These are phyloP conservation scores for Drosophila eohydei DNA, from an alignment of 2,888 invertebrate species.

Conservation along the genomic window DNA sequence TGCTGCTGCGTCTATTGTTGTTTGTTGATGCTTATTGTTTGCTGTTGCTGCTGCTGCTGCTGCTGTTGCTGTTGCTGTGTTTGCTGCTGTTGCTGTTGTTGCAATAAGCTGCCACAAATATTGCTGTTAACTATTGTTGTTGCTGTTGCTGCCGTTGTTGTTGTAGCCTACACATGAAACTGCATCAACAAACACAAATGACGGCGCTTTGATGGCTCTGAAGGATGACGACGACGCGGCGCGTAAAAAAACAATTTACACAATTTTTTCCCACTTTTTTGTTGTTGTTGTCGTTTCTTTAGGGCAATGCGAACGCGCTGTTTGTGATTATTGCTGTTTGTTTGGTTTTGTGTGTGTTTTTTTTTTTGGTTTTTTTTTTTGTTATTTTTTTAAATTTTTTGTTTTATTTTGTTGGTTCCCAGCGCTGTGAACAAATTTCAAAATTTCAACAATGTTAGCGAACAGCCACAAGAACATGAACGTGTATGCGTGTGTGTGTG, in stretches of 20 bases:
- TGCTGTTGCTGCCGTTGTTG: slow-evolving; percentile 46
- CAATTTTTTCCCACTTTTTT: slow-evolving; percentile 1
- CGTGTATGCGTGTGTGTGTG: slow-evolving; percentile 13
- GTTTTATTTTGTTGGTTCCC: slow-evolving; percentile 44
- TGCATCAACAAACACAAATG: slow-evolving; percentile 60
- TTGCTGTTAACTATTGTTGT: slow-evolving; percentile 47
- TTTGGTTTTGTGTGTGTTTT: not conserved
- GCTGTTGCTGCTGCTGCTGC: slow-evolving; percentile 51
- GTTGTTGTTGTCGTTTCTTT: slow-evolving; percentile 9
- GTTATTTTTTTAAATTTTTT: slow-evolving; percentile 9
- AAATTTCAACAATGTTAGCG: slow-evolving; percentile 46
- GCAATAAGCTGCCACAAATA: slow-evolving; percentile 36
- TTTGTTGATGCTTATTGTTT: no score
- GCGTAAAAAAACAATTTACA: slow-evolving; percentile 37
- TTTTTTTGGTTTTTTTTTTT: slow-evolving; percentile 12
- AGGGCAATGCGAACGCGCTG: slow-evolving; percentile 21
- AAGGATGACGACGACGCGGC: slow-evolving; percentile 60
- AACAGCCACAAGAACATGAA: slow-evolving; percentile 35
- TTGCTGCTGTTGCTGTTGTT: slow-evolving; percentile 40
- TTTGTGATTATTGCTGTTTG: slow-evolving; percentile 12
- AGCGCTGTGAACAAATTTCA: slow-evolving; percentile 39
- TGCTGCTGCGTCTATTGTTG: slow-evolving; percentile 41
- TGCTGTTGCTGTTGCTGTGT: slow-evolving; percentile 34
- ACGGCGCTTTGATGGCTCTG: slow-evolving; percentile 31
- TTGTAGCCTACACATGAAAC: slow-evolving; percentile 58